These are phyloP conservation scores for Hirtodrosophila duncani DNA, from an alignment of 2,888 invertebrate species.

Conservation along the genomic window DNA sequence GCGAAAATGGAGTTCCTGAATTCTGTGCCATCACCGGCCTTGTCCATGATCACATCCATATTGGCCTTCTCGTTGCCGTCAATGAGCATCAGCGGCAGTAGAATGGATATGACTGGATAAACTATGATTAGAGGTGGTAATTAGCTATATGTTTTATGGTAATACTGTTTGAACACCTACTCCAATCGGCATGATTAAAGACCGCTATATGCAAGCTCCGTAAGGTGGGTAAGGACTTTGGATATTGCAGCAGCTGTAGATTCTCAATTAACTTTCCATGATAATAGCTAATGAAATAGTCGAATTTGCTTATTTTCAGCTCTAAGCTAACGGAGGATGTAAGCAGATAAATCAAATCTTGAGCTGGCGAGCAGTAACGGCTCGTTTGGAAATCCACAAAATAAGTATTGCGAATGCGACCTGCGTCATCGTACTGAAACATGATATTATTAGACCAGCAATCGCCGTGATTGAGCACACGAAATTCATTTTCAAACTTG, in stretches of 20 bases:
- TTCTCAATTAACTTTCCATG: constrained; percentile 58
- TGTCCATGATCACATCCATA: constrained; percentile 54
- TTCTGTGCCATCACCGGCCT: constrained; percentile 33
- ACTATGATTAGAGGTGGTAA: constrained; percentile 31
- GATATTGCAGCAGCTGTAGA: constrained; percentile 58
- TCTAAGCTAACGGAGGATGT: constrained; percentile 65
- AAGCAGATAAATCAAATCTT: constrained; percentile 73
- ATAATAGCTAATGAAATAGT: constrained; percentile 70
- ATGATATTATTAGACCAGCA: constrained; percentile 75
- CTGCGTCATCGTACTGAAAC: constrained; percentile 63
- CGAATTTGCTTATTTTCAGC: constrained; percentile 64
- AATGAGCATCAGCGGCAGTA: constrained; percentile 54
- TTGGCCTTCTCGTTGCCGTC: constrained; percentile 62
- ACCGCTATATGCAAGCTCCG: constrained; percentile 60
- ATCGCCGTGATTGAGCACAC: constrained; percentile 74
- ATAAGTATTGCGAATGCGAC: constrained; percentile 54
- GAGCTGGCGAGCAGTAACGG: constrained; percentile 72
- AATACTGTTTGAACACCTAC: constrained; percentile 33
- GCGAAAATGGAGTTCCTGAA: constrained; percentile 45
- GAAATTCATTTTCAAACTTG: constrained; percentile 42
- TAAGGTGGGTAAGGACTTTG: constrained; percentile 56
- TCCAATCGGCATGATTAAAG: constrained; percentile 60
- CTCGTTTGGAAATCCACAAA: constrained; percentile 74
- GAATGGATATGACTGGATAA: constrained; percentile 36
- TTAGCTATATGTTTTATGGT: not conserved